Conservation (phyloP, 2,888 invertebrate species). For the Hemicrepidius hirtus region DNA sequence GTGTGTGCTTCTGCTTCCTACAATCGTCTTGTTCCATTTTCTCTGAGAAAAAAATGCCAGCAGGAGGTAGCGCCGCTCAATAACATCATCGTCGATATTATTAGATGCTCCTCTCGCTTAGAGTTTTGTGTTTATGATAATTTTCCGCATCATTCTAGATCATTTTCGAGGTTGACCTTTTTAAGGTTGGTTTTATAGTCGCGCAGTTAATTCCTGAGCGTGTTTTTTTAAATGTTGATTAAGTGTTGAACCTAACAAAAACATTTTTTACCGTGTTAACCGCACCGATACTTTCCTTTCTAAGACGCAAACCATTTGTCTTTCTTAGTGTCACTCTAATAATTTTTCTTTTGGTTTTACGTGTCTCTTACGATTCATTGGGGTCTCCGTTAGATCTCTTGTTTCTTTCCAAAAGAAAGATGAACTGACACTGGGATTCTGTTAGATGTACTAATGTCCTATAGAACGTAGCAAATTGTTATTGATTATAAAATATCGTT, state of each 20-base stretch:
- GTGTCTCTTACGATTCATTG: not conserved
- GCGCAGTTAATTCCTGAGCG: slow-evolving; percentile 14
- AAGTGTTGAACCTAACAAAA: slow-evolving; percentile 24
- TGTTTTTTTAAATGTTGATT: slow-evolving; percentile 15
- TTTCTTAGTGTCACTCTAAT: slow-evolving; percentile 24
- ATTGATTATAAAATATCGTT: slow-evolving; percentile 38
- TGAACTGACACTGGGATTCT: slow-evolving; percentile 18
- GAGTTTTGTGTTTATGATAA: slow-evolving; percentile 19
- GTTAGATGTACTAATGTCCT: slow-evolving; percentile 24
- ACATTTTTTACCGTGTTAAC: slow-evolving; percentile 25
- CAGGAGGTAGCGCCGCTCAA: slow-evolving; percentile 1
- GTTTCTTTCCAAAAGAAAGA: slow-evolving; percentile 19
- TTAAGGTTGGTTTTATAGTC: slow-evolving; percentile 11
- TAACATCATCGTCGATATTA: slow-evolving; percentile 20
- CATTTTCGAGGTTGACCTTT: slow-evolving; percentile 25
- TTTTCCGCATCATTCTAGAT: slow-evolving; percentile 20
- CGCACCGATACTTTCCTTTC: slow-evolving; percentile 24
- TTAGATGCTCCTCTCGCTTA: slow-evolving; percentile 25
- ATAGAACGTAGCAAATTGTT: slow-evolving; percentile 49
- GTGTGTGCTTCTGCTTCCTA: slow-evolving; percentile 11
- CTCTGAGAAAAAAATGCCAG: not conserved
- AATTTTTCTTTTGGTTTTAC: slow-evolving; percentile 25
- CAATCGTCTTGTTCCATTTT: slow-evolving; percentile 13
- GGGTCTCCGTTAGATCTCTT: slow-evolving; percentile 21
- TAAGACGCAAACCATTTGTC: slow-evolving; percentile 22